Base-by-base conservation (phyloP, 2,888 invertebrate species). In the Synanthedon formicaeformis region DNA sequence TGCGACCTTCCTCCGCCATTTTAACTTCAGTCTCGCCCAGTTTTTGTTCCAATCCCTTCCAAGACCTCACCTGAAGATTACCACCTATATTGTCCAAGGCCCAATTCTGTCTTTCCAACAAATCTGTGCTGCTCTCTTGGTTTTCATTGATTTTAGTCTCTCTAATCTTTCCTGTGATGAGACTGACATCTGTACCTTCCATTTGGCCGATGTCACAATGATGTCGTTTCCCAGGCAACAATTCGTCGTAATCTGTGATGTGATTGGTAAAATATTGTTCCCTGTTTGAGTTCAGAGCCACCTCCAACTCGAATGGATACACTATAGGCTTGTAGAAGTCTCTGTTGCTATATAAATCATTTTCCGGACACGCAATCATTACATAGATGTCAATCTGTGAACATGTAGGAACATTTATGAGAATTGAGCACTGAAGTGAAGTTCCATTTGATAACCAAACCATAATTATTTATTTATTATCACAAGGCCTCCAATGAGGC, bases 311-410 rank as follows among this genome's bases (percentile, higher is more conserved):
- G 76, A 92, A 96, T 0, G 97, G 94, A 18, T 96, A 96, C 0
- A 97, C 92, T 51, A 99, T 91, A 0, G 98, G 97, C 70, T 93
- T 94, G 67, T 94, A 95, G 75, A 94, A 97, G 53, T 98, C 96
- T 63, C 93, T 90, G 51, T 92, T 93, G 69, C 94, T 93, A 69
- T 93, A 92, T 48, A 97, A 88, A 58, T 94, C 93, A 69, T 95
- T 97, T 80, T 97, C 96, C 2, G 97, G 92, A 72, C 99, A 99
- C 0, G 97, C 93, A 52, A 99, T 91, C 66, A 96, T 89, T 0
- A 98, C 95, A 81, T 96, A 99, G 49, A 95, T 91, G 69, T 99
- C 98, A 58, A 99, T 93, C 91, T 95, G 75, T 51, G 51, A 54
- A 55, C 53, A 54, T n/a, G 10, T 34, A 34, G 5, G 8, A 27